These are phyloP conservation scores for Hepsetus odoe DNA, from an alignment of 2,113 vertebrate species.

Conservation along the genomic window DNA sequence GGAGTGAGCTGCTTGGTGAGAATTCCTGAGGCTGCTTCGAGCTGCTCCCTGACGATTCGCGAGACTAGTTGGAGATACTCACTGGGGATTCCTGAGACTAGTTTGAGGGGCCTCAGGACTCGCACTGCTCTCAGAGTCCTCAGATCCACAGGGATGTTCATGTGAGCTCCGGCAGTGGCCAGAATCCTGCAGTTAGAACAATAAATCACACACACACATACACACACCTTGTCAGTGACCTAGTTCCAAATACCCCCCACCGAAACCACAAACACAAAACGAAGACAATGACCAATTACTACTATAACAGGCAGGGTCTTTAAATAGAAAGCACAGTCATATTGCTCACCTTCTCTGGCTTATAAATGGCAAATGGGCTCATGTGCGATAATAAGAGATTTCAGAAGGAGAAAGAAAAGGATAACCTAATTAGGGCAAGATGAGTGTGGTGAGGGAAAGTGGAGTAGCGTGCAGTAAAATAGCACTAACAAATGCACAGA, in stretches of 20 bases:
- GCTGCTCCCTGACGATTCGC: background rate
- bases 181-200: slow-evolving; percentile 81
- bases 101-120: slow-evolving; percentile 94
- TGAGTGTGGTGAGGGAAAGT: background rate
- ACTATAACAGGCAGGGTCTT: background rate
- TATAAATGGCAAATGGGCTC: background rate
- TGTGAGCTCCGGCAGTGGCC: slow-evolving; percentile 94
- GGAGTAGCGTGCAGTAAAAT: background rate
- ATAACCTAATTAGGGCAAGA: background rate
- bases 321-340: background rate
- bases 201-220: slow-evolving; percentile 39
- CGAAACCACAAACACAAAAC: slow-evolving; percentile 1
- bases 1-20: slow-evolving; percentile 14
- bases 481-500: background rate
- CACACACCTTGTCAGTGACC: slow-evolving; percentile 38
- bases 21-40: slow-evolving; percentile 8
- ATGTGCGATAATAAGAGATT: slow-evolving; percentile 10
- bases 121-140: slow-evolving; percentile 93
- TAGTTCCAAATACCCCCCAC: slow-evolving; percentile 25
- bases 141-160: slow-evolving; percentile 97
- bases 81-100: slow-evolving; percentile 98
- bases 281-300: background rate
- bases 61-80: slow-evolving; percentile 65
- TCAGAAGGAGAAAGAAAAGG: background rate
- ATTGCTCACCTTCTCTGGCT: background rate